Percentiles rank a stretch among this genome's conserved stretches.
These are phyloP conservation scores for Panopea generosa DNA, from an alignment of 2,888 invertebrate species.

Conservation along the genomic window DNA sequence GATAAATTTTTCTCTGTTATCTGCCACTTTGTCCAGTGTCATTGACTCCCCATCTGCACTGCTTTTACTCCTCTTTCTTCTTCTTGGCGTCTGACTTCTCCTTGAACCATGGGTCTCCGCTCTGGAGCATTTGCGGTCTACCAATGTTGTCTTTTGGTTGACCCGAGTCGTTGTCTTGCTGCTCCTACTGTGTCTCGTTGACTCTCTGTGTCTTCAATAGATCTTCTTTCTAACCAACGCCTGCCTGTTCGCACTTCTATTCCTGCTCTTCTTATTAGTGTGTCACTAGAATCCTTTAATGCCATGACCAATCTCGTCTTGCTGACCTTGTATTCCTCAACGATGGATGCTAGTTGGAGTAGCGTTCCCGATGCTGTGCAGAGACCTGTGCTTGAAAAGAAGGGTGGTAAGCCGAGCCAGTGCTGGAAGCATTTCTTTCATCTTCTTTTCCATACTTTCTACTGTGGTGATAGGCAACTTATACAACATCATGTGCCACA, in stretches of 20 bases:
- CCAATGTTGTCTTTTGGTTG: not conserved
- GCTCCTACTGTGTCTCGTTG: conserved; percentile 3
- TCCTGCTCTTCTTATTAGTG: not conserved
- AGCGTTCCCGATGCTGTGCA: conserved; percentile 15
- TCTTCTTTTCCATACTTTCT: conserved; percentile 14
- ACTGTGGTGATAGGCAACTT: conserved; percentile 25
- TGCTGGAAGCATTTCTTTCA: conserved; percentile 24
- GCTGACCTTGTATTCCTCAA: conserved; percentile 29
- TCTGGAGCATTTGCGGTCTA: not conserved
- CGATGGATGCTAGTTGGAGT: conserved; percentile 29
- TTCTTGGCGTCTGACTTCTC: no score
- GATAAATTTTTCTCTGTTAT: no score
- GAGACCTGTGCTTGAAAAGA: conserved; percentile 19
- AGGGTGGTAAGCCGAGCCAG: conserved; percentile 33
- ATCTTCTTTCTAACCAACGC: conserved; percentile 27
- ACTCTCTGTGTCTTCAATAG: conserved; percentile 3
- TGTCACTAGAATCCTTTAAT: conserved; percentile 27
- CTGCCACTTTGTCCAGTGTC: no score
- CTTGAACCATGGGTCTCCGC: not conserved
- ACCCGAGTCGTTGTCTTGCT: not conserved
- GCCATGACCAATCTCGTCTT: conserved; percentile 33
- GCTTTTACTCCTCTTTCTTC: no score
- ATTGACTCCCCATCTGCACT: no score
- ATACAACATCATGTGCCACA: conserved; percentile 33
- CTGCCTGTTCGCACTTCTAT: conserved; percentile 11